These are phyloP conservation scores for Epizoanthus fatuus DNA, from an alignment of 92 coral and sea anemone species.

Conservation along the genomic window DNA sequence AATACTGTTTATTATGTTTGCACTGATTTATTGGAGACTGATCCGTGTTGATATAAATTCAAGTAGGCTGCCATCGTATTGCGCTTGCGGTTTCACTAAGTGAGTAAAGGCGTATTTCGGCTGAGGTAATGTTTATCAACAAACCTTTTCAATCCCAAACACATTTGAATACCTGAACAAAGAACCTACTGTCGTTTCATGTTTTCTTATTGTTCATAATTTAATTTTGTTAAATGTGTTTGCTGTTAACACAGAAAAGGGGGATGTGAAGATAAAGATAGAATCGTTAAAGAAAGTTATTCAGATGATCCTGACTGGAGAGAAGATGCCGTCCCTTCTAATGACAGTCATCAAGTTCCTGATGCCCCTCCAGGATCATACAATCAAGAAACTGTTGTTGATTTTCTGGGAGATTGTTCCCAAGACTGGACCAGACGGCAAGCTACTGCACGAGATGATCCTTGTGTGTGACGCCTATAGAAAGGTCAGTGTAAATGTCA, in stretches of 20 bases:
- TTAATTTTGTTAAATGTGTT: not conserved
- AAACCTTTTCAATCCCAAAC: too few relatives aligned
- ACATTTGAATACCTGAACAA: too few relatives aligned
- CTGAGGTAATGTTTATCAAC: too few relatives aligned
- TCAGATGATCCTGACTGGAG: constrained; percentile 95
- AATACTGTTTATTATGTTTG: too few relatives aligned
- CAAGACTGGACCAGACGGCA: constrained; percentile 98
- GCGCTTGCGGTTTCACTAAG: too few relatives aligned
- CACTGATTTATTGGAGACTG: too few relatives aligned
- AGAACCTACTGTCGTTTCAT: not conserved
- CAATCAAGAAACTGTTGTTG: constrained; percentile 93
- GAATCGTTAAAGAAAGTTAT: constrained; percentile 96
- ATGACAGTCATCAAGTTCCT: constrained; percentile 97
- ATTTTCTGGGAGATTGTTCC: constrained; percentile 99
- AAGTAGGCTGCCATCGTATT: too few relatives aligned
- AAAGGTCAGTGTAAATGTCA: constrained; percentile 71
- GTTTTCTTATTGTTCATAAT: not conserved
- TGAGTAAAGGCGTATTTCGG: too few relatives aligned
- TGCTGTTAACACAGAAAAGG: constrained; percentile 77
- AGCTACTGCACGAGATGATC: constrained; percentile 97
- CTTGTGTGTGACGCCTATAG: constrained; percentile 99
- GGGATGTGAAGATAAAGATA: constrained; percentile 88
- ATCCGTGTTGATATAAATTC: too few relatives aligned
- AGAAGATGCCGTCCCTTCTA: constrained; percentile 95
- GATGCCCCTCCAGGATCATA: constrained; percentile 97